Evolutionary conservation across 2,797 vertebrate species (phyloP).

Genomic region (Pangasius mekongensis): DNA sequence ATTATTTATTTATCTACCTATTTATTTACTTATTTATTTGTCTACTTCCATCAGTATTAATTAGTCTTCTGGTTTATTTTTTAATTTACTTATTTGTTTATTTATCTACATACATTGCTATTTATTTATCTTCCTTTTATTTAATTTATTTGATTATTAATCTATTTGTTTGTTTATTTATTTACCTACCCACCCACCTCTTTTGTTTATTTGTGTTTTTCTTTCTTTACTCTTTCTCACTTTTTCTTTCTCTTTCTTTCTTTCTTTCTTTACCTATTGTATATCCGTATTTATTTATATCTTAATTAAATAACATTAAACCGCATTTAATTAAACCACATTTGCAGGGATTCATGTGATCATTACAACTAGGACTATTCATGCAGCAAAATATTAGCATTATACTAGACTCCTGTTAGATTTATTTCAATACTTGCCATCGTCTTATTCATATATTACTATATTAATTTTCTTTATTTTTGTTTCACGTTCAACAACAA

Average conservation of each 20-base stretch:
- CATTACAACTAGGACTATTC: not conserved
- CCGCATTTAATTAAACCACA: no score
- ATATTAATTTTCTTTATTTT: no score
- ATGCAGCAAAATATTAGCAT: no score
- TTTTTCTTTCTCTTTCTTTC: not conserved
- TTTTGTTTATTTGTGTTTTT: not conserved
- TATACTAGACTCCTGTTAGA: no score
- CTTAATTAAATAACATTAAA: not conserved
- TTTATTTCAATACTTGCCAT: no score
- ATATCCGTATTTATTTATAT: not conserved
- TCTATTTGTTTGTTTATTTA: not conserved
- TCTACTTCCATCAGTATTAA: not conserved
- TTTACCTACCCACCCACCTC: not conserved
- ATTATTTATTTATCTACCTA: not conserved
- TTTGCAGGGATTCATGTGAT: no score
- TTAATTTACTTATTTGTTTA: not conserved
- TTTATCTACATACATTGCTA: not conserved
- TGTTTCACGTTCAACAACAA: no score
- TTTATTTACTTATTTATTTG: not conserved
- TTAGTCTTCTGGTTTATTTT: not conserved
- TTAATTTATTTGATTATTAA: not conserved
- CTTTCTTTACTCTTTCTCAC: not conserved
- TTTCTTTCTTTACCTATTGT: not conserved
- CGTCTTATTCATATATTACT: no score
- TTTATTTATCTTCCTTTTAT: not conserved